Base-by-base conservation (phyloP, 2,797 vertebrate genomes). In the Ctenopoma kingsleyae region DNA sequence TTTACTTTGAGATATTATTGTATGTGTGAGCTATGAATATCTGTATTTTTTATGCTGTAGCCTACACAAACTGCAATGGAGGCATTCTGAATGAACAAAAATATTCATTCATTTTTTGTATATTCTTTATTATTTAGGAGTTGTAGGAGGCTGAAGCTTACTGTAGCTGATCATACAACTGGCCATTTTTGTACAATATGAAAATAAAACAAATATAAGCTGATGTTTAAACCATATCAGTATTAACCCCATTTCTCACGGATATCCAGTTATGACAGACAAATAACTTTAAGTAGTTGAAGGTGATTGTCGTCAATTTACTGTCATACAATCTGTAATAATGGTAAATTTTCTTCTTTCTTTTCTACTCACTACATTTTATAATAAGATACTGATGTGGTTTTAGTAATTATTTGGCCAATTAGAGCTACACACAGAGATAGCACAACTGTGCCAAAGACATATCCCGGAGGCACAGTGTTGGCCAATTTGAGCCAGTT, bases 401-500 rank as follows among this genome's bases (percentile, higher is more conserved):
- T 22, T 73, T 76, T 60, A 40, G 44, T 32, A 77, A 75, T 61
- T 23, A 66, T 83, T 59, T 67, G 32, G 27, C 38, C 49, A 71
- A 70, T 78, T 78, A 72, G 62, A 58, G 49, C 38, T 43, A 25
- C 43, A 53, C 30, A 40, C 25, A 25, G 43, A 60, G 41, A 71
- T 32, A 61, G 69, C 61, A 65, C 25, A 62, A 43, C 55, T 48
- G 50, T 56, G 56, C 71, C 66, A 63, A 78, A 52, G 65, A 79
- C 27, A 46, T 70, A 60, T 76, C 80, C 80, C 72, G 11, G 56
- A 73, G 76, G 74, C 76, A 65, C 51, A 53, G 54, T 60, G 35
- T 57, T 36, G 23, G 32, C 19, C 83, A 56, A 76, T 79, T 76
- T 76, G 51, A 75, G 41, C 46, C 53, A 49, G 54, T 54, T 20